phyloP scores from a whole-genome alignment of 2,888 invertebrate species.

The Agriotes lineatus region DNA sequence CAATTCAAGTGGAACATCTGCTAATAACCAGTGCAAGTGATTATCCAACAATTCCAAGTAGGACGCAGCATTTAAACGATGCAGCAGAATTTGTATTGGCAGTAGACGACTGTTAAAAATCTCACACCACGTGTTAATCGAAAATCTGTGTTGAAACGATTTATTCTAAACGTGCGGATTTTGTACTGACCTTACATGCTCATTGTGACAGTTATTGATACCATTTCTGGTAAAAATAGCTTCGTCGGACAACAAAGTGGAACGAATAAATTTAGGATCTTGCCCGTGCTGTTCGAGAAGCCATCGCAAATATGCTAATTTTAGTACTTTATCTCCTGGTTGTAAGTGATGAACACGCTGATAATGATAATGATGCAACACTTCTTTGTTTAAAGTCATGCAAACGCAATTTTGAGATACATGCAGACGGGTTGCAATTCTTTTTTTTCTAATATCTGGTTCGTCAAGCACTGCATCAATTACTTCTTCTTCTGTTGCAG shows the following conservation, averaged over 20 bases:
- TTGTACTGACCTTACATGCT: conserved; percentile 1
- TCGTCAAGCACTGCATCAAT: conserved; percentile 17
- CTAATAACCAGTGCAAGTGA: background rate
- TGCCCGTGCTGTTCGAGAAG: background rate
- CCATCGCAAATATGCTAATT: conserved; percentile 21
- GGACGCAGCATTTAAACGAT: too few relatives aligned
- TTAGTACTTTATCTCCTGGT: conserved; percentile 21
- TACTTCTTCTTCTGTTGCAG: conserved; percentile 11
- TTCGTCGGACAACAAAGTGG: background rate
- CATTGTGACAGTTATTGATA: conserved; percentile 1
- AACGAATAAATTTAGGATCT: background rate
- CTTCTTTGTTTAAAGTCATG: too few relatives aligned
- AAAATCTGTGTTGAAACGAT: conserved; percentile 6
- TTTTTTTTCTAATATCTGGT: conserved; percentile 7
- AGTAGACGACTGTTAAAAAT: too few relatives aligned
- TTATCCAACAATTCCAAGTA: background rate
- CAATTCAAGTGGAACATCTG: background rate
- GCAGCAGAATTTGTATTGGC: too few relatives aligned
- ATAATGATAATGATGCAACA: conserved; percentile 25
- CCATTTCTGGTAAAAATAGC: conserved; percentile 7
- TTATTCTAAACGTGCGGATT: background rate
- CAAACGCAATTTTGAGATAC: too few relatives aligned
- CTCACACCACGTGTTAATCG: background rate
- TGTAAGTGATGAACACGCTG: conserved; percentile 27
- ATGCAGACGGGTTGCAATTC: too few relatives aligned